Percentiles rank a stretch among this genome's conserved stretches.
Conservation (phyloP, 2,888 invertebrate genomes). For the Carterocephalus palaemon region DNA sequence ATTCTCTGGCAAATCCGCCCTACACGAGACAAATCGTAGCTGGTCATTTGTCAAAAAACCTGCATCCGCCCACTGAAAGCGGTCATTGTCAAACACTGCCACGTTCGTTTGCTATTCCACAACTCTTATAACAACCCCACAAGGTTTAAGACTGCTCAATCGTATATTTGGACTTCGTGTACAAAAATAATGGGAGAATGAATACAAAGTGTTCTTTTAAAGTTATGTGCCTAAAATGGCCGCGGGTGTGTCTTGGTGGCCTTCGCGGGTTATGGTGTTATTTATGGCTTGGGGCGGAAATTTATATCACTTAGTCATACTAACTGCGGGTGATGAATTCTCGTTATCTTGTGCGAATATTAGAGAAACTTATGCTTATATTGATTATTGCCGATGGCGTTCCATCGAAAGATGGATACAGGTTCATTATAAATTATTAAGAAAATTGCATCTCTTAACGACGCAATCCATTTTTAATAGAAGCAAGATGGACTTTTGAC, state of each 20-base stretch:
- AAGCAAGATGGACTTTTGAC: no score
- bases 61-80: slow-evolving; percentile 74
- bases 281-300: slow-evolving; percentile 22
- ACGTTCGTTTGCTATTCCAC: slow-evolving; percentile 32
- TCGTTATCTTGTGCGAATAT: slow-evolving; percentile 4
- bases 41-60: slow-evolving; percentile 78
- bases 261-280: slow-evolving; percentile 17
- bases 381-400: no score
- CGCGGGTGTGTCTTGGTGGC: slow-evolving; percentile 35
- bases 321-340: slow-evolving; percentile 13
- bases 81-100: slow-evolving; percentile 55
- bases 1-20: slow-evolving; percentile 63
- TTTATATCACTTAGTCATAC: slow-evolving; percentile 22
- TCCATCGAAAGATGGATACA: no score
- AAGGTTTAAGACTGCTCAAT: slow-evolving; percentile 39
- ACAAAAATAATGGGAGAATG: slow-evolving; percentile 43
- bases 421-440: no score
- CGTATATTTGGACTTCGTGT: slow-evolving; percentile 23
- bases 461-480: no score
- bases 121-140: slow-evolving; percentile 37
- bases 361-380: no score
- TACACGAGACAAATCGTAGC: slow-evolving; percentile 73
- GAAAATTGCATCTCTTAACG: no score
- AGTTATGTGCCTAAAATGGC: slow-evolving; percentile 39
- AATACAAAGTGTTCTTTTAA: slow-evolving; percentile 43